These are phyloP conservation scores for Ptilonorhynchus violaceus DNA, from an alignment of 2,113 vertebrate species.

Conservation along the genomic window DNA sequence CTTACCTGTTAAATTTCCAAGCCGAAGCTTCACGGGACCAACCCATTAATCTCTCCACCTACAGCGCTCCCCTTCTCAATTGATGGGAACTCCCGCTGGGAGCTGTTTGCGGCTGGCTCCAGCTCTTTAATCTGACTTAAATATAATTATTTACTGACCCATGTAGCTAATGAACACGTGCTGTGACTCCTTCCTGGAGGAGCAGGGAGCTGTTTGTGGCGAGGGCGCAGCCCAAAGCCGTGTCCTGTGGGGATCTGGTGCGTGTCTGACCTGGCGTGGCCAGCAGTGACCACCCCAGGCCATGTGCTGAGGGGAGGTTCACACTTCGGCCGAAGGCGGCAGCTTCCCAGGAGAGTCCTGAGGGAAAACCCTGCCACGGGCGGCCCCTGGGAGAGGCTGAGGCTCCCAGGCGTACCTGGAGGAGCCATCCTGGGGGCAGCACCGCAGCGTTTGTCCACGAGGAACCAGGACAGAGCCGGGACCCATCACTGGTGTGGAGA, in stretches of 20 bases:
- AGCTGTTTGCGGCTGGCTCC: neutral
- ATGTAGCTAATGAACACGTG: fast-evolving
- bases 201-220: neutral
- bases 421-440: neutral
- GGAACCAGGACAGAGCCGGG: neutral
- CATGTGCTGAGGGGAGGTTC: fast-evolving
- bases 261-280: neutral
- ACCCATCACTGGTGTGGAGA: fast-evolving
- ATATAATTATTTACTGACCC: neutral
- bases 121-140: neutral
- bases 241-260: fast-evolving
- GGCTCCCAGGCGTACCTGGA: neutral
- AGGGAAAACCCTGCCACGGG: neutral
- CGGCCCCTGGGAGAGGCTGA: fast-evolving
- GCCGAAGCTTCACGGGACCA: fast-evolving
- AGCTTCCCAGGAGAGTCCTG: neutral
- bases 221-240: neutral
- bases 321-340: fast-evolving
- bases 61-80: fast-evolving
- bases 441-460: fast-evolving
- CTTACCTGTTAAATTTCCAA: neutral
- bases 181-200: neutral
- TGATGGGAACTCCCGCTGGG: neutral
- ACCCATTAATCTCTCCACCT: neutral
- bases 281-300: neutral